Base-by-base conservation (phyloP, 2,888 invertebrate species). In the Gerris lacustris region DNA sequence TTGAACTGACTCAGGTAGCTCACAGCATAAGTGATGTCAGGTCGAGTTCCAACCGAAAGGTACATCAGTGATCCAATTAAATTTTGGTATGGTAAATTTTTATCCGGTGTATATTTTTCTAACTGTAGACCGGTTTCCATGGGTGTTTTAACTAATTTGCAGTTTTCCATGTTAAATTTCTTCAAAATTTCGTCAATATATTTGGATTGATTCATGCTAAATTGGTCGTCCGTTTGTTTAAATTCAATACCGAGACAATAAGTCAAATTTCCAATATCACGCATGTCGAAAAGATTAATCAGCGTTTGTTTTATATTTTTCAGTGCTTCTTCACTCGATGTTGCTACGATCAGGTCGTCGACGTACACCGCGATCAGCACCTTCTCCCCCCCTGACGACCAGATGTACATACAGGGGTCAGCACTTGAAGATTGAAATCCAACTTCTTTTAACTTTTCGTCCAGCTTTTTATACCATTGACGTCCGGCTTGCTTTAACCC, bases 131-230 rank as follows among this genome's bases (percentile, higher is more conserved):
- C 69, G 11, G 67, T 47, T 62, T 63, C 69, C 67, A 69, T 67
- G 63, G 71, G 72, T 43, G 73, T 69, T 9, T 63, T 66, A 63
- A 64, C 67, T 18, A 62, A 62, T 43, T 68, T 18, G 67, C 67
- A 67, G 63, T 73, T 64, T 70, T 69, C 71, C 70, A 73, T 69
- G n/a, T 67, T 66, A 63, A 63, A 70, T 17, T 71, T 63, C 15
- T 45, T 70, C 45, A 70, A 17, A 17, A 69, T 63, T 66, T 73
- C 69, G 17, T 71, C 44, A 6, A 66, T 69, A 11, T 69, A 43
- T 55, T 9, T 55, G 62, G n/a, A n/a, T n/a, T n/a, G n/a, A n/a
- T n/a, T n/a, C n/a, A n/a, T n/a, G n/a, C n/a, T n/a, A n/a, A n/a
- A n/a, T n/a, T n/a, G n/a, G n/a, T n/a, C n/a, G n/a, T 66, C 18